Conservation (phyloP, 2,888 invertebrate species). For the Phorcus lineatus region DNA sequence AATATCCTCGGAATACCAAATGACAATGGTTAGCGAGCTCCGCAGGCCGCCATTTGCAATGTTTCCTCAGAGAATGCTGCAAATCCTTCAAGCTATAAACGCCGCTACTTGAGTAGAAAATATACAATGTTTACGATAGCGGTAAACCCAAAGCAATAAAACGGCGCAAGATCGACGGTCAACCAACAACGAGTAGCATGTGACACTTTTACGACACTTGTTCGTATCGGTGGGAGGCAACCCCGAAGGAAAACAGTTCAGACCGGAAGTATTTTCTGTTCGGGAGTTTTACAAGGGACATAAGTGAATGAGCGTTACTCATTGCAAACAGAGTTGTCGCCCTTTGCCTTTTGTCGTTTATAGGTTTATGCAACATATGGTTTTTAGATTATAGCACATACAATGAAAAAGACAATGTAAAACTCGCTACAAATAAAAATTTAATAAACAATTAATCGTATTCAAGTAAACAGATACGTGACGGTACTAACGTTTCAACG, state of each 20-base stretch:
- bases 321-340: background rate
- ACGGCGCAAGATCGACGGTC: slow-evolving; percentile 10
- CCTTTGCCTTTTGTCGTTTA: background rate
- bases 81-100: background rate
- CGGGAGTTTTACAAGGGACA: background rate
- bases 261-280: background rate
- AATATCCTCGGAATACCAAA: background rate
- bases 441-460: too few species aligned
- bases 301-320: too few species aligned
- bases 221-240: background rate
- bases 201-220: slow-evolving; percentile 21
- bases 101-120: slow-evolving; percentile 17
- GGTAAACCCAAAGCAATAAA: slow-evolving; percentile 5
- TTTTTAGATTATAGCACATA: background rate
- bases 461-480: too few species aligned
- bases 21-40: background rate
- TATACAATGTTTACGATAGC: slow-evolving; percentile 17
- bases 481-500: too few species aligned
- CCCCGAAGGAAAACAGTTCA: background rate
- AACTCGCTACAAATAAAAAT: too few species aligned
- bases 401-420: too few species aligned
- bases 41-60: background rate
- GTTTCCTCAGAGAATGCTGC: background rate
- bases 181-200: background rate
- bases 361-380: background rate